These are phyloP conservation scores for Prunella strophiata DNA, from an alignment of 2,797 vertebrate genomes.

Conservation along the genomic window DNA sequence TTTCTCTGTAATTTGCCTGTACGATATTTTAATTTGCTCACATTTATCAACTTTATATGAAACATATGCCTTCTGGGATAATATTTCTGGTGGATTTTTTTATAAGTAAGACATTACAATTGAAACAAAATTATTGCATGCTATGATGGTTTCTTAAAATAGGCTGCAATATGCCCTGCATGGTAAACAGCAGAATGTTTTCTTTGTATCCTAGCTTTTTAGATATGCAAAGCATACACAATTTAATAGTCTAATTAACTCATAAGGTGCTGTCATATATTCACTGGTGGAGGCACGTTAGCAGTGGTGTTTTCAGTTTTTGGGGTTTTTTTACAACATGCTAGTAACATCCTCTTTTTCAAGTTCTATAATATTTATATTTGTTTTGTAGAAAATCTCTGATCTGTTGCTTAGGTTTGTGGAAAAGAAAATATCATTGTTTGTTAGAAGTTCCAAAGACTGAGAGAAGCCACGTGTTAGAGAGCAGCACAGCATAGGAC, in stretches of 20 bases:
- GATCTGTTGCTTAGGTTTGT: neutral
- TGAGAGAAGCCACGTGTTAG: neutral
- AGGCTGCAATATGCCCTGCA: neutral
- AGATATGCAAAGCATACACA: neutral
- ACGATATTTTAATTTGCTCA: slow-evolving; percentile 6
- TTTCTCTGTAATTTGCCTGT: slow-evolving; percentile 35
- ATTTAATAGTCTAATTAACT: neutral
- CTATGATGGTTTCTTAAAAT: slow-evolving; percentile 5
- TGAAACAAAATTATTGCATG: neutral
- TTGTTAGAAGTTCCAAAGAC: neutral
- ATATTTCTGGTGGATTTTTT: neutral
- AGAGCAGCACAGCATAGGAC: neutral
- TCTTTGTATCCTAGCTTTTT: neutral
- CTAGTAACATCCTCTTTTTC: neutral
- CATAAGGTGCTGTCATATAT: neutral
- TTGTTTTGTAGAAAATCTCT: neutral
- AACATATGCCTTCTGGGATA: slow-evolving; percentile 5
- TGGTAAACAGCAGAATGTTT: neutral
- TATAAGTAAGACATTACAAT: neutral
- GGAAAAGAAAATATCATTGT: neutral
- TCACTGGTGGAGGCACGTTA: neutral
- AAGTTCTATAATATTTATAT: neutral
- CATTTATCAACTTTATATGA: slow-evolving; percentile 39
- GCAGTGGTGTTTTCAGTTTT: neutral
- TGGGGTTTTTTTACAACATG: neutral